Evolutionary conservation across 2,113 vertebrate species (phyloP).

Genomic region (Corythornis cristatus): DNA sequence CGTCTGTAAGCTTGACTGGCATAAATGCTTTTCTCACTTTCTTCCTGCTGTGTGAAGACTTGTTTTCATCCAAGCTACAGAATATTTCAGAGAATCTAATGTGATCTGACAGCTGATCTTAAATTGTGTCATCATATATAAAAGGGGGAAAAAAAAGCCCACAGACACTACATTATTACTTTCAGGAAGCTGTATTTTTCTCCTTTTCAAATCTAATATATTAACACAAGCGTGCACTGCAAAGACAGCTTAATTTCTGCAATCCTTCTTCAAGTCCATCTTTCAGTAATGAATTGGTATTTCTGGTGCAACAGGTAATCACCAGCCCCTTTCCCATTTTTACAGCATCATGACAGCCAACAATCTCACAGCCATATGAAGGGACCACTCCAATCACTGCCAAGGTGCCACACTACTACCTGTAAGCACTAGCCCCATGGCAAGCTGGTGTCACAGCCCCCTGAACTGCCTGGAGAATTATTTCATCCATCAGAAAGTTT

Average conservation of each 20-base stretch:
- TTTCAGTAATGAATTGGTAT: neutral
- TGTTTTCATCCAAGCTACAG: constrained; percentile 44
- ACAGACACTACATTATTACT: neutral
- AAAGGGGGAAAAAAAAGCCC: neutral
- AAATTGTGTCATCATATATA: constrained; percentile 53
- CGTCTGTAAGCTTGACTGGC: constrained; percentile 12
- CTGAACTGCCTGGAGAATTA: neutral
- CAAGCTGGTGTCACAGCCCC: neutral
- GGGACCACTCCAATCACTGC: neutral
- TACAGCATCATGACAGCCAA: neutral
- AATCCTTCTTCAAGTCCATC: neutral
- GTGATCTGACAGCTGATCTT: constrained; percentile 59
- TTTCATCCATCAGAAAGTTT: neutral
- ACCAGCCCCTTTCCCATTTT: neutral
- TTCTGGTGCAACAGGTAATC: neutral
- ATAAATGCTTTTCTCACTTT: constrained; percentile 39
- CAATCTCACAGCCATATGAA: neutral
- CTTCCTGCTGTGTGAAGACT: constrained; percentile 1
- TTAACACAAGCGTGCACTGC: neutral
- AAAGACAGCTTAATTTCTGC: neutral
- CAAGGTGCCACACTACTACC: neutral
- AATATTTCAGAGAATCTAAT: constrained; percentile 52
- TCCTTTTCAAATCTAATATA: neutral
- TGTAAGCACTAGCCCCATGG: neutral
- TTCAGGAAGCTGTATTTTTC: neutral